Percentiles rank a stretch among this genome's conserved stretches.
Evolutionary conservation across 1,140 invertebrate genomes (phyloP).

Genomic region (Drosophila lini): DNA sequence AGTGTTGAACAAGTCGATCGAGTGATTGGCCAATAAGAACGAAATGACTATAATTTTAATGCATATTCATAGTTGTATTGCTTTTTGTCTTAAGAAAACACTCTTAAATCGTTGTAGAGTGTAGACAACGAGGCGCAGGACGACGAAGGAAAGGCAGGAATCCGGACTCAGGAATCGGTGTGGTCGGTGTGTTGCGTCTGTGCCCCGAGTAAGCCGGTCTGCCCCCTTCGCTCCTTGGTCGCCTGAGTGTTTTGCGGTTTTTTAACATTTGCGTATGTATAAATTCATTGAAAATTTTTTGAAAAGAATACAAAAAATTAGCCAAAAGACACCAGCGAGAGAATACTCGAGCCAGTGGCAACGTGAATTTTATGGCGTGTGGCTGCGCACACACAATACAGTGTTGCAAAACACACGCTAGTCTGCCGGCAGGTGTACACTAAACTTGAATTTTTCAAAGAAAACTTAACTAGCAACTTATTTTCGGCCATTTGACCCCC

Average conservation of each 20-base stretch:
- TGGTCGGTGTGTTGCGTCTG: not conserved
- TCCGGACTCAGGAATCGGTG: not conserved
- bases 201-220: not conserved
- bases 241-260: not conserved
- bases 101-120: not conserved
- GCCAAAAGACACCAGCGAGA: not conserved
- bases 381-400: not conserved
- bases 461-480: not conserved
- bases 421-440: not conserved
- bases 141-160: not conserved
- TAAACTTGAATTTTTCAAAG: conserved; percentile 20
- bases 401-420: not conserved
- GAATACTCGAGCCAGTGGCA: not conserved
- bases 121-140: not conserved
- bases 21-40: not conserved
- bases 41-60: not conserved
- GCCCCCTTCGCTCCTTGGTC: not conserved
- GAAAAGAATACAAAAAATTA: not conserved
- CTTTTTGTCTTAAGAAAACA: not conserved
- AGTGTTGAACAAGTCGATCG: not conserved
- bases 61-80: not conserved
- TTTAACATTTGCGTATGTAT: too few species aligned
- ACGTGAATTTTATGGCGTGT: not conserved
- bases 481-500: too few species aligned
- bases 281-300: not conserved